Base-by-base conservation (phyloP, 2,888 invertebrate species). In the Phragmatobia fuliginosa region DNA sequence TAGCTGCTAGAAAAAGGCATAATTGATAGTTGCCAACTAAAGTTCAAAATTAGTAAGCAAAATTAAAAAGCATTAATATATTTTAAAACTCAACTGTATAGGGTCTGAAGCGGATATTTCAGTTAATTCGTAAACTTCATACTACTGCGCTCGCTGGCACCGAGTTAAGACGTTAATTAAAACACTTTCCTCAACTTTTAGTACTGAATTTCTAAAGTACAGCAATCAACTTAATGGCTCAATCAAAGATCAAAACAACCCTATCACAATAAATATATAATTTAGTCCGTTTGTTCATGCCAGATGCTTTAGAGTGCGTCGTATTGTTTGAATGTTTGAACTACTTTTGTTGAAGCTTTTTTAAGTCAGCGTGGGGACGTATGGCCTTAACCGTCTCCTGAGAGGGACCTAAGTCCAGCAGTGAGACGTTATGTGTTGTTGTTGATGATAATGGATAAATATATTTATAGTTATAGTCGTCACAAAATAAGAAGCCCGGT, bases 61-160 rank as follows among this genome's bases (percentile, higher is more conserved):
- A 83, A 81, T 83, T 81, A 83, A 85, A 87, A 87, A 86, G 70
- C 74, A 71, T 80, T 83, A 81, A 84, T 86, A 85, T 87, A 86
- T 87, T 88, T 82, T 83, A 83, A 89, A 84, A 87, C 85, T 86
- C 84, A 88, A 89, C 89, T 85, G 85, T 87, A 86, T 87, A 77
- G 83, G 85, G 85, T 86, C 74, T 84, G 85, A 85, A 88, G 85
- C 91, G 92, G 90, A 91, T 92, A 93, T 91, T 92, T 90, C 89
- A 92, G 90, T 93, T 93, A 93, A 93, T 93, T 93, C 92, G 92
- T 91, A 93, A 94, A 94, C 92, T 94, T 92, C 90, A 90, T 90
- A 91, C 86, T 89, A 90, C 90, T 91, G 85, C 87, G 87, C 88
- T 88, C 88, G 87, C 90, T 87, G 89, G 89, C 88, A 89, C 86